Percentiles rank a stretch among this genome's conserved stretches.
Evolutionary conservation across 2,888 invertebrate genomes (phyloP).

Genomic region (Yponomeuta evonymella): DNA sequence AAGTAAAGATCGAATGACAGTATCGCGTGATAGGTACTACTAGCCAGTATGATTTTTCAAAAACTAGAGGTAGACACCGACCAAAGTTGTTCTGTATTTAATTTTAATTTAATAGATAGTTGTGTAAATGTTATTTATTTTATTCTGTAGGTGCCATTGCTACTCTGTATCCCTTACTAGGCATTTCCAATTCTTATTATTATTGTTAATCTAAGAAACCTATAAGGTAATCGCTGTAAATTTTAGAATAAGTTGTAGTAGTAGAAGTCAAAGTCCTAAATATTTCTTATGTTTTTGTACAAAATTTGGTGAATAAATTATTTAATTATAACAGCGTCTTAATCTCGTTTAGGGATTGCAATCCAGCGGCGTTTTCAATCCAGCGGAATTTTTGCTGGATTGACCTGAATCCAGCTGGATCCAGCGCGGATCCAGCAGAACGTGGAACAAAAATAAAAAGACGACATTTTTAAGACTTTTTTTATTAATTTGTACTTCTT

Average conservation of each 20-base stretch:
- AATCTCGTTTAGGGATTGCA: too few relatives aligned
- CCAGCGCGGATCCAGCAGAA: too few relatives aligned
- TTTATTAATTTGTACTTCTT: too few relatives aligned
- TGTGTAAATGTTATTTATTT: slow-evolving; percentile 15
- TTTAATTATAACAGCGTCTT: not conserved
- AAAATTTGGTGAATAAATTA: not conserved
- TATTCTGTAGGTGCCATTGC: slow-evolving; percentile 39
- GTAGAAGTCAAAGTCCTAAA: not conserved
- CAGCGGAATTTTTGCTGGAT: too few relatives aligned
- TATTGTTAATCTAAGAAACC: not conserved
- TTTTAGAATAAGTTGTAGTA: not conserved
- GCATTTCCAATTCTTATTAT: slow-evolving; percentile 20
- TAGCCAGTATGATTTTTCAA: slow-evolving; percentile 37
- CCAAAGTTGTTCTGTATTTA: slow-evolving; percentile 65
- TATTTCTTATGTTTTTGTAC: not conserved
- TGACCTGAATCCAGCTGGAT: too few relatives aligned
- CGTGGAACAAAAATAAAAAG: too few relatives aligned
- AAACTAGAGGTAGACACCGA: slow-evolving; percentile 68
- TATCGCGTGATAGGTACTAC: slow-evolving; percentile 23
- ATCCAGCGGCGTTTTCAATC: too few relatives aligned
- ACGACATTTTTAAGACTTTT: too few relatives aligned
- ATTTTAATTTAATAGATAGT: slow-evolving; percentile 24
- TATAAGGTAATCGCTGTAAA: not conserved
- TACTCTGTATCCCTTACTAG: slow-evolving; percentile 37
- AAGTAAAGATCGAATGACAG: slow-evolving; percentile 7